Evolutionary conservation across 2,113 vertebrate species (phyloP).

Genomic region (Eurystomus gularis): DNA sequence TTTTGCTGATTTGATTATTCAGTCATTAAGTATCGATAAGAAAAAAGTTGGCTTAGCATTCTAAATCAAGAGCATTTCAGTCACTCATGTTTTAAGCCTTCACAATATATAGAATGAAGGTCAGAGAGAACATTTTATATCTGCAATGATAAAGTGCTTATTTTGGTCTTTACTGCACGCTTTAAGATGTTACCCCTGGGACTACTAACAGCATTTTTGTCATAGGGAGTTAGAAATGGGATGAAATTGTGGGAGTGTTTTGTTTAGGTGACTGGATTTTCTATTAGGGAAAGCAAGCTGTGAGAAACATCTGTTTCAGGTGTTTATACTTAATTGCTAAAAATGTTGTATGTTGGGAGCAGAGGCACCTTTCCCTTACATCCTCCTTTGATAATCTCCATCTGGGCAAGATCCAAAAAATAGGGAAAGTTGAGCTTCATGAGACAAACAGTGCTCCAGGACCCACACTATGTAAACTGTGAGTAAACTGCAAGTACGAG

Average conservation of each 20-base stretch:
- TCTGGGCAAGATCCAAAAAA: neutral
- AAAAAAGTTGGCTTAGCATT: neutral
- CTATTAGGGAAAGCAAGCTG: neutral
- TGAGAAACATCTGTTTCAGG: neutral
- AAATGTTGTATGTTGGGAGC: neutral
- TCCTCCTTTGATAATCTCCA: too few species aligned
- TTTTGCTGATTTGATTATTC: neutral
- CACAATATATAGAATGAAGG: neutral
- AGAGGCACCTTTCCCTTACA: neutral
- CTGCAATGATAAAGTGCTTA: neutral
- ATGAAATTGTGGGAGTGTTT: neutral
- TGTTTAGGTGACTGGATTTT: neutral
- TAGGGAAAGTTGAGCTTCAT: neutral
- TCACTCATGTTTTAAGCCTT: neutral
- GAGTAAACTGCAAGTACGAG: neutral
- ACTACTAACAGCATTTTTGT: neutral
- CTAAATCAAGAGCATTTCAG: neutral
- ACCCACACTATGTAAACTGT: neutral
- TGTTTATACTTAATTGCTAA: neutral
- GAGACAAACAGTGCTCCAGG: neutral
- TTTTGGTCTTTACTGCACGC: neutral
- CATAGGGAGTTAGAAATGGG: neutral
- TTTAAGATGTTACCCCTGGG: neutral
- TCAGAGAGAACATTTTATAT: neutral
- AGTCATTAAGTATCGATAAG: neutral